Evolutionary conservation across 2,888 invertebrate species (phyloP).

Genomic region (Oxystoma pomonae): DNA sequence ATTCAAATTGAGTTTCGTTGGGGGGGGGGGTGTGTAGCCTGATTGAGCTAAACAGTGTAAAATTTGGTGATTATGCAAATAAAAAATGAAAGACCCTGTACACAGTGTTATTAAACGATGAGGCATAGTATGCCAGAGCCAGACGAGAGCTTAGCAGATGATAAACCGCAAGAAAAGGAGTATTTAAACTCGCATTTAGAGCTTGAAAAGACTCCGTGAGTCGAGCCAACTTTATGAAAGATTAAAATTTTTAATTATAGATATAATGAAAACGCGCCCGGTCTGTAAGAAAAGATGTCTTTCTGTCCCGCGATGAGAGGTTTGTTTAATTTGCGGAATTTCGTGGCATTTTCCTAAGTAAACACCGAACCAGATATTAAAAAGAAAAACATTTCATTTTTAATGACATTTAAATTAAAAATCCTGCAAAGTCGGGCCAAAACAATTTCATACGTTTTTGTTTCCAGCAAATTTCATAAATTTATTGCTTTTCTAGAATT

Average conservation of each 20-base stretch:
- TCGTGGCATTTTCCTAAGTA: neutral
- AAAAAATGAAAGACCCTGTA: neutral
- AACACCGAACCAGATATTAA: too few species aligned
- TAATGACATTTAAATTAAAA: too few species aligned
- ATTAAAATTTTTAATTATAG: conserved; percentile 32
- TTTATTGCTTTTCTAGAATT: too few species aligned
- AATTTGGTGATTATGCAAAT: too few species aligned
- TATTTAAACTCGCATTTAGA: conserved; percentile 11
- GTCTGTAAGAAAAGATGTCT: neutral
- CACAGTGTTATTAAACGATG: neutral
- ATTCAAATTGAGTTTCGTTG: too few species aligned
- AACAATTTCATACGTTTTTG: too few species aligned
- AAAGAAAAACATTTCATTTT: too few species aligned
- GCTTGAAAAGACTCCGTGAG: conserved; percentile 12
- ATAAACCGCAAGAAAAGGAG: conserved; percentile 9
- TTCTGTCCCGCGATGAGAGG: neutral
- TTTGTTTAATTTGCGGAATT: neutral
- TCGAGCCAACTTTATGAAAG: conserved; percentile 25
- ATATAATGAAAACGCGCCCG: neutral
- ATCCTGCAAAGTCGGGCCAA: too few species aligned
- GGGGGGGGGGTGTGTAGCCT: too few species aligned
- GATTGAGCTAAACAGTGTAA: too few species aligned
- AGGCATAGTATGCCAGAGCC: neutral
- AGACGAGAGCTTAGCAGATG: conserved; percentile 12
- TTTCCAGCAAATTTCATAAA: too few species aligned